Evolutionary conservation across 2,797 vertebrate genomes (phyloP).

Genomic region (Pseudochaenichthys georgianus): DNA sequence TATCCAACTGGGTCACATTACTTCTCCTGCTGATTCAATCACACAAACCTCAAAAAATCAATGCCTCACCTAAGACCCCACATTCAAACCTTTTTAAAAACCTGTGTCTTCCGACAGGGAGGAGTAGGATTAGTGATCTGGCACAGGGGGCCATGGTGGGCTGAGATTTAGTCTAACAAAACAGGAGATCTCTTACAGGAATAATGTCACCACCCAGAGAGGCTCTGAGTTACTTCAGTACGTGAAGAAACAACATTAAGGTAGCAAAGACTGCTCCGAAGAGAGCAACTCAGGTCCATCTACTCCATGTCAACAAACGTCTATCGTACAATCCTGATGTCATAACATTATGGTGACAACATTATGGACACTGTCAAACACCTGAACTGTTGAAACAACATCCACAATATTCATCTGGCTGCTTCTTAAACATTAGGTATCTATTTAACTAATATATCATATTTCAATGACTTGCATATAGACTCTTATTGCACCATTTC

Average conservation of each 20-base stretch:
- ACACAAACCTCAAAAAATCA: slow-evolving; percentile 70
- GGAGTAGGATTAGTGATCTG: slow-evolving; percentile 71
- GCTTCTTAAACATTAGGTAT: too few relatives aligned
- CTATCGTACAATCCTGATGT: slow-evolving; percentile 17
- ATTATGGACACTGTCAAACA: too few relatives aligned
- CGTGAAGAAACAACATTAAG: slow-evolving; percentile 43
- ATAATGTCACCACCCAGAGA: slow-evolving; percentile 68
- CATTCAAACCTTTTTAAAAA: slow-evolving; percentile 60
- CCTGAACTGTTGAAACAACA: too few relatives aligned
- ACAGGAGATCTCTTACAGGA: slow-evolving; percentile 70
- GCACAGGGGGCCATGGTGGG: slow-evolving; percentile 47
- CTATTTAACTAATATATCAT: too few relatives aligned
- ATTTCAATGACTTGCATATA: too few relatives aligned
- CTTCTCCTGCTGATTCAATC: slow-evolving; percentile 79
- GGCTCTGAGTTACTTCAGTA: slow-evolving; percentile 41
- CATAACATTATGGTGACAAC: slow-evolving; percentile 14
- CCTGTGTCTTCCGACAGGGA: slow-evolving; percentile 61
- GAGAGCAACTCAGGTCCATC: slow-evolving; percentile 6
- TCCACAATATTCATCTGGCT: too few relatives aligned
- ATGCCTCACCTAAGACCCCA: slow-evolving; percentile 60
- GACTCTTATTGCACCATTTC: too few relatives aligned
- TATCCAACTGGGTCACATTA: slow-evolving; percentile 70
- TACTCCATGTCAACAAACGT: slow-evolving; percentile 26
- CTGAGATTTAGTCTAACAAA: slow-evolving; percentile 73
- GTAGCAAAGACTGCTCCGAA: too few relatives aligned